Percentiles rank a stretch among this genome's conserved stretches.
These are phyloP conservation scores for Vombatus ursinus DNA, from an alignment of 2,113 vertebrate genomes.

Conservation along the genomic window DNA sequence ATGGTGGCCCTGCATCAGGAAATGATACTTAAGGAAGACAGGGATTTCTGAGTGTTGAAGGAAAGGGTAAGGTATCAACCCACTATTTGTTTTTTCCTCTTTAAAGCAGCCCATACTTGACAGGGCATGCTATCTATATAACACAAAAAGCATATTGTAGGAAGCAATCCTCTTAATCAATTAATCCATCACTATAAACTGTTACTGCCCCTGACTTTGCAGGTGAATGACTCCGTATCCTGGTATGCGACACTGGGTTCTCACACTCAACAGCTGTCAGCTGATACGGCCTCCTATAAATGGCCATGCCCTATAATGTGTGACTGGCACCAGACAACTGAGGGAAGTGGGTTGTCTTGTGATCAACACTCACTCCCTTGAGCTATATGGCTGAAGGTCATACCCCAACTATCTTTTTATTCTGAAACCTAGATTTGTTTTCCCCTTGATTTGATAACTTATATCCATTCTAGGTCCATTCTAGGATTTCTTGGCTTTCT, in stretches of 20 bases:
- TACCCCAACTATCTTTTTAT: background rate
- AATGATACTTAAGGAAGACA: background rate
- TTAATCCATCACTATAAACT: fast-evolving
- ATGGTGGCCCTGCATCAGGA: background rate
- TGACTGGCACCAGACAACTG: background rate
- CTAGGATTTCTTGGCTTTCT: background rate
- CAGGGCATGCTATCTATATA: background rate
- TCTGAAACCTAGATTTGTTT: background rate
- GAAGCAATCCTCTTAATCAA: background rate
- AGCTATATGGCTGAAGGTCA: background rate
- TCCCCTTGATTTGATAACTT: background rate
- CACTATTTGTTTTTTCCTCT: no score
- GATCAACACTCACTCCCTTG: background rate
- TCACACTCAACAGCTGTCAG: background rate
- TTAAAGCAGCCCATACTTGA: background rate
- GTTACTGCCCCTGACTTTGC: background rate
- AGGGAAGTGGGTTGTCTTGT: background rate
- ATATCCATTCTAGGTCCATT: no score
- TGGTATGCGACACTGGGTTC: background rate
- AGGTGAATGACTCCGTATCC: background rate
- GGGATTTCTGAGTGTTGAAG: background rate
- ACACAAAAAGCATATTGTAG: background rate
- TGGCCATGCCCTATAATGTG: fast-evolving
- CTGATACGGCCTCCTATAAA: fast-evolving
- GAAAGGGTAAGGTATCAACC: background rate